A percentile compares a stretch with the other conserved stretches of the same genome.
phyloP scores from a whole-genome alignment of 35 echinoderm and acorn worm genomes.

The Stichopus chloronotus region DNA sequence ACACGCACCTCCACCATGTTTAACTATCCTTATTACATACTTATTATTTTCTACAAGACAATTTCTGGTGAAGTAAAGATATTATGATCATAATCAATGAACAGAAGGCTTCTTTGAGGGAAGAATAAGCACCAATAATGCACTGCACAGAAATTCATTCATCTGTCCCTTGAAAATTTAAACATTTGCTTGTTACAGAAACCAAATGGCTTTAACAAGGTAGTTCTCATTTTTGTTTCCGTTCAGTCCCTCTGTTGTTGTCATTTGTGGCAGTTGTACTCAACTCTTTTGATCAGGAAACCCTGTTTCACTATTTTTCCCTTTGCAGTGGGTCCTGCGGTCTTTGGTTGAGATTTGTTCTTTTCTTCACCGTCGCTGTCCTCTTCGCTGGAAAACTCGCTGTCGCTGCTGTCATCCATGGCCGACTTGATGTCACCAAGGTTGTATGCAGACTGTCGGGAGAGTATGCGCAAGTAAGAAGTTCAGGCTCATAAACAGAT shows the following conservation, averaged over 20 bases:
- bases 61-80: no score
- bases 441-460: slow-evolving; percentile 71
- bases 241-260: neutral
- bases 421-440: slow-evolving; percentile 69
- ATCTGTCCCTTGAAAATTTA: no score
- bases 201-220: no score
- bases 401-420: slow-evolving; percentile 64
- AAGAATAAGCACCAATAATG: no score
- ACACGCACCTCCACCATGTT: no score
- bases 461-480: neutral
- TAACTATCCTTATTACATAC: no score
- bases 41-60: no score
- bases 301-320: slow-evolving; percentile 93
- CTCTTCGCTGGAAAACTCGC: slow-evolving; percentile 63
- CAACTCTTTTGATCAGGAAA: slow-evolving; percentile 96
- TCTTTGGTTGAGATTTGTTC: slow-evolving; percentile 10
- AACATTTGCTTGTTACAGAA: no score
- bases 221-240: no score
- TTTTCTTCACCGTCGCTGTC: slow-evolving; percentile 43
- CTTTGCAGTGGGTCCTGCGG: slow-evolving; percentile 2
- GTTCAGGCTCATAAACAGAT: neutral
- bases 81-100: no score
- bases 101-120: no score
- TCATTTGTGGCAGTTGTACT: neutral
- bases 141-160: no score